Evolutionary conservation across 2,113 vertebrate genomes (phyloP).

Genomic region (Lophochroa leadbeateri): DNA sequence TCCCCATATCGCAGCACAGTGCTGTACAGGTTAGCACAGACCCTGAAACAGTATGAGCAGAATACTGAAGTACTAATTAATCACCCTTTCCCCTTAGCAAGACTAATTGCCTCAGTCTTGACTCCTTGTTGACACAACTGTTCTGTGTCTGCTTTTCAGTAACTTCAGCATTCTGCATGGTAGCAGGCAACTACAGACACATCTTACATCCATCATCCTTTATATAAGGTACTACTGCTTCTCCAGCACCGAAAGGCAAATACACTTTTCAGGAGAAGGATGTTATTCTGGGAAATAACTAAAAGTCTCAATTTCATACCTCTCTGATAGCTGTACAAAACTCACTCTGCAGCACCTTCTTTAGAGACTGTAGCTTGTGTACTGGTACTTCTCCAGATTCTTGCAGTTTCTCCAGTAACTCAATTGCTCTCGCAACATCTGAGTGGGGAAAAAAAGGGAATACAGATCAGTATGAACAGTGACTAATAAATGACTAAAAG

Average conservation of each 20-base stretch:
- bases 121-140: neutral
- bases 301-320: constrained; percentile 80
- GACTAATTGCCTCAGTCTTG: constrained; percentile 3
- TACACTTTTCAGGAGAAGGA: neutral
- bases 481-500: neutral
- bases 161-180: neutral
- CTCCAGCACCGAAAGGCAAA: neutral
- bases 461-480: neutral
- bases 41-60: neutral
- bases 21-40: neutral
- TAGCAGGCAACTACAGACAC: neutral
- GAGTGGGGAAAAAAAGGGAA: constrained; percentile 23
- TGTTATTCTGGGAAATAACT: neutral
- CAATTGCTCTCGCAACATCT: constrained; percentile 97
- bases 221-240: neutral
- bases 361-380: constrained; percentile 95
- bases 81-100: neutral
- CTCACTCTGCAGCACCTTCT: constrained; percentile 98
- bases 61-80: constrained; percentile 12
- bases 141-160: neutral
- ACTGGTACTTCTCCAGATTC: constrained; percentile 95
- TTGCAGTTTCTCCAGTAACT: constrained; percentile 96
- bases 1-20: neutral
- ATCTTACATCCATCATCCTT: neutral
- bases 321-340: constrained; percentile 99